Evolutionary conservation across 2,113 vertebrate species (phyloP).

Genomic region (Leiothrix lutea): DNA sequence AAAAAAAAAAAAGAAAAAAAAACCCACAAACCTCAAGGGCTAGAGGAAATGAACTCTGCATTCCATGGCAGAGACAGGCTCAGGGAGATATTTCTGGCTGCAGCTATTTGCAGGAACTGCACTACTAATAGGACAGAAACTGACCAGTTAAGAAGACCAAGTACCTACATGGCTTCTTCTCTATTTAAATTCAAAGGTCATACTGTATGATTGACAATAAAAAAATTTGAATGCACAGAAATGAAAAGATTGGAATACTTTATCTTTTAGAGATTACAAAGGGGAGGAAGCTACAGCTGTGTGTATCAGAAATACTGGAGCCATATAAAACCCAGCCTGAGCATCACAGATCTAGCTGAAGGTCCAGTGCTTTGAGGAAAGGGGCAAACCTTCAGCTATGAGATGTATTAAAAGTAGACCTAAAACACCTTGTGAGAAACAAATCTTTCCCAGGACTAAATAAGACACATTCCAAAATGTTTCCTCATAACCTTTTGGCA

Average conservation of each 20-base stretch:
- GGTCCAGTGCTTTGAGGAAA: not conserved
- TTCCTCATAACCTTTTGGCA: not conserved
- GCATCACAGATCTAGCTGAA: not conserved
- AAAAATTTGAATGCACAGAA: not conserved
- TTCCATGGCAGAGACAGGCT: not conserved
- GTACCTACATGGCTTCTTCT: not conserved
- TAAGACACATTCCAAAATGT: not conserved
- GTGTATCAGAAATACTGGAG: not conserved
- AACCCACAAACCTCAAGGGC: not conserved
- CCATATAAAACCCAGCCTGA: not conserved
- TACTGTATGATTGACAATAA: not conserved
- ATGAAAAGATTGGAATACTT: not conserved
- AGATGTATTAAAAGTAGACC: not conserved
- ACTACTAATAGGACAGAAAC: not conserved
- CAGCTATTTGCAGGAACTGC: not conserved
- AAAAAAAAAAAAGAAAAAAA: not conserved
- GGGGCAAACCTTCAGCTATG: not conserved
- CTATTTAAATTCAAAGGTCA: not conserved
- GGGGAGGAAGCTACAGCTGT: not conserved
- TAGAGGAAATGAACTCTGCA: not conserved
- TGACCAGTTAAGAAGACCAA: not conserved
- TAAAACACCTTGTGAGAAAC: not conserved
- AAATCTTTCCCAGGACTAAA: not conserved
- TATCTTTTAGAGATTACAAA: not conserved
- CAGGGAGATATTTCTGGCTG: constrained; percentile 34